A percentile compares a stretch with the other conserved stretches of the same genome.
These are phyloP conservation scores for Perdita meconis DNA, from an alignment of 2,888 invertebrate genomes.

Conservation along the genomic window DNA sequence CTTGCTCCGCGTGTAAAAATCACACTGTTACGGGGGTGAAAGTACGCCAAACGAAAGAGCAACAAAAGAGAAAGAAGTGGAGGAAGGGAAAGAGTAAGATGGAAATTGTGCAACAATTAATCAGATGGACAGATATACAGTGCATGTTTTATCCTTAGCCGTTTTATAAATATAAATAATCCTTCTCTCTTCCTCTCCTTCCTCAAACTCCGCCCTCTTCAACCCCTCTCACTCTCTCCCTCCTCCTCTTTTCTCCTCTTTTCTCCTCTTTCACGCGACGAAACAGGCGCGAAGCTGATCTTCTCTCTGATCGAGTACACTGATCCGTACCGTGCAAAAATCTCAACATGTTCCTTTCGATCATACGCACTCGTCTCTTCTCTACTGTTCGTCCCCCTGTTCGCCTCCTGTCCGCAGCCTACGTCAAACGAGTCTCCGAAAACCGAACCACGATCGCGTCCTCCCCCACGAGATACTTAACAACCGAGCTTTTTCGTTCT, in stretches of 20 bases:
- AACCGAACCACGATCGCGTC: constrained; percentile 32
- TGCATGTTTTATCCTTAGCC: constrained; percentile 81
- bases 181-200: constrained; percentile 40
- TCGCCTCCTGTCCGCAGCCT: constrained; percentile 20
- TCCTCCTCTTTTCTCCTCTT: constrained; percentile 7
- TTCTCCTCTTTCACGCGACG: constrained; percentile 50
- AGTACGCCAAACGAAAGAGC: constrained; percentile 21
- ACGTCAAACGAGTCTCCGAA: constrained; percentile 30
- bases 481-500: constrained; percentile 60
- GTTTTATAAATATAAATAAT: constrained; percentile 78
- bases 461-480: constrained; percentile 62
- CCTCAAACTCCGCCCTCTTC: neutral
- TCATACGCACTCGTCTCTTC: constrained; percentile 30
- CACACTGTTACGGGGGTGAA: constrained; percentile 23
- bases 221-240: neutral
- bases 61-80: constrained; percentile 23
- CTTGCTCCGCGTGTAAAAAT: constrained; percentile 50
- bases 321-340: constrained; percentile 54
- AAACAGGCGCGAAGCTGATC: constrained; percentile 40
- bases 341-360: constrained; percentile 59
- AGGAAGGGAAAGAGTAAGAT: constrained; percentile 31
- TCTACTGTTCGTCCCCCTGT: constrained; percentile 40
- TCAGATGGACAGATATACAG: constrained; percentile 72
- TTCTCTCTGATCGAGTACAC: constrained; percentile 45
- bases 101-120: constrained; percentile 61